These are phyloP conservation scores for Microctonus aethiopoides DNA, from an alignment of 2,888 invertebrate genomes.

Conservation along the genomic window DNA sequence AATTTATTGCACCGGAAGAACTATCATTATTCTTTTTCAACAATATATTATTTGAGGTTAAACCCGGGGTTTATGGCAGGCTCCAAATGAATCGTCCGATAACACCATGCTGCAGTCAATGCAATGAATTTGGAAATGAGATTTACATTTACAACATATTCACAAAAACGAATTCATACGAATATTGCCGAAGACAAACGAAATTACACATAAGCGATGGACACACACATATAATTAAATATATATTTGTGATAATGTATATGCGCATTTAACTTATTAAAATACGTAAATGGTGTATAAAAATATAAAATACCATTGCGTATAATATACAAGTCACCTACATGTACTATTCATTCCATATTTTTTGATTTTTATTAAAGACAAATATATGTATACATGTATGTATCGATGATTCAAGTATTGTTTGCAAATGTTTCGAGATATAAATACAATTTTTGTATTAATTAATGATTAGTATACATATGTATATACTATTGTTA, in stretches of 20 bases:
- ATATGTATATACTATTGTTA: background rate
- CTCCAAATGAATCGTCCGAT: background rate
- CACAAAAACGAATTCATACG: background rate
- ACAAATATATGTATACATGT: too few species aligned
- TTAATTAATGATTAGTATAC: background rate
- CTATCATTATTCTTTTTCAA: background rate
- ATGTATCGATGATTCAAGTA: background rate
- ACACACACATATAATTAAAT: too few species aligned
- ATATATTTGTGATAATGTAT: background rate
- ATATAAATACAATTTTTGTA: background rate
- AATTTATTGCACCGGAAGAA: too few species aligned
- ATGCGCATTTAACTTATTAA: background rate
- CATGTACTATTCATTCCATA: background rate
- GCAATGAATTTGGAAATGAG: too few species aligned
- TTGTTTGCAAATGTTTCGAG: background rate
- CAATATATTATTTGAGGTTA: slow-evolving; percentile 17
- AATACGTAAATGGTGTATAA: too few species aligned
- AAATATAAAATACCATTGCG: too few species aligned
- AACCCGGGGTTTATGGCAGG: background rate
- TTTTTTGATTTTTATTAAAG: too few species aligned
- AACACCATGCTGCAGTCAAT: slow-evolving; percentile 10
- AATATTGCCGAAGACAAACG: too few species aligned
- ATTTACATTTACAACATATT: too few species aligned
- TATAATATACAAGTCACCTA: too few species aligned
- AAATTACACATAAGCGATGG: too few species aligned